These are phyloP conservation scores for Pterocles orientalis DNA, from an alignment of 2,113 vertebrate species.

Conservation along the genomic window DNA sequence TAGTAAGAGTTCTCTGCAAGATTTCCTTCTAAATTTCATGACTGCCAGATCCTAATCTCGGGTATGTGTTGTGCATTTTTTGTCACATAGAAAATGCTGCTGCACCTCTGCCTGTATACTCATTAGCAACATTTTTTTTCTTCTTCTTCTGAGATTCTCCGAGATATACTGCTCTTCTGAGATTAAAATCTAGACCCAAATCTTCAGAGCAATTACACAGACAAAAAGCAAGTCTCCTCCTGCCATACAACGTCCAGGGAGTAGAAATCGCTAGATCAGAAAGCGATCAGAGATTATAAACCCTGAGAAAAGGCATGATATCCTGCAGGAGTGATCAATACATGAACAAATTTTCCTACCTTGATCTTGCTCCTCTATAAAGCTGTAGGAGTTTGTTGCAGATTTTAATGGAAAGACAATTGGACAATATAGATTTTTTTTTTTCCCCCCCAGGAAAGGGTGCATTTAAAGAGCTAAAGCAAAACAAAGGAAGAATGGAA, in stretches of 20 bases:
- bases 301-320: background rate
- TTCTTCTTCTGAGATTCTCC: background rate
- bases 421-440: background rate
- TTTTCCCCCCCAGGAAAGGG: background rate
- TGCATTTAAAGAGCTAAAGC: background rate
- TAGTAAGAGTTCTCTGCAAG: background rate
- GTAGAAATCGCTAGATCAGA: background rate
- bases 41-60: background rate
- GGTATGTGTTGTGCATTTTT: background rate
- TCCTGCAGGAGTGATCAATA: slow-evolving; percentile 16
- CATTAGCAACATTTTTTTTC: background rate
- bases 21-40: background rate
- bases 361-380: background rate
- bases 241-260: background rate
- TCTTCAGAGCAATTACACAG: slow-evolving; percentile 26
- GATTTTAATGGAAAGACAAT: slow-evolving; percentile 35
- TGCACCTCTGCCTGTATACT: background rate
- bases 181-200: slow-evolving; percentile 44
- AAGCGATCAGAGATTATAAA: background rate
- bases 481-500: background rate
- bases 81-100: background rate
- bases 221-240: slow-evolving; percentile 18
- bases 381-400: background rate
- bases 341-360: background rate
- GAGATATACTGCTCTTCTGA: background rate